Evolutionary conservation across 2,797 vertebrate genomes (phyloP).

Genomic region (Microctenopoma stevenorrisi): DNA sequence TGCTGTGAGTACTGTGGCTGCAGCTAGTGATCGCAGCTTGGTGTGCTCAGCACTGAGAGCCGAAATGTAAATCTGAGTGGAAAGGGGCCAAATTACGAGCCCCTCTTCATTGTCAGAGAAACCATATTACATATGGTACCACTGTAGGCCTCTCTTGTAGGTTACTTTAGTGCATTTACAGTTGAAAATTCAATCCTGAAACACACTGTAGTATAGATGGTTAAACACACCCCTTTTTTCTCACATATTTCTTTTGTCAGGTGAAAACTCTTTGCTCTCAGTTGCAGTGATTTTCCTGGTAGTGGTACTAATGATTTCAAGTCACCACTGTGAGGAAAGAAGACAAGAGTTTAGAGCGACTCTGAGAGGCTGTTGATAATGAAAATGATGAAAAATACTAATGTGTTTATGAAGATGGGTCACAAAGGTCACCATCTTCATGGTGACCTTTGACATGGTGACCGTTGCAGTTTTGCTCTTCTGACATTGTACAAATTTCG

Average conservation of each 20-base stretch:
- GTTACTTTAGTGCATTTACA: background rate
- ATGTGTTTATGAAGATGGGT: background rate
- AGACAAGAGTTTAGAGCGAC: background rate
- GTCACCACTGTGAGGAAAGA: slow-evolving; percentile 6
- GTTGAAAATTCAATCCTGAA: background rate
- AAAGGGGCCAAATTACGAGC: slow-evolving; percentile 40
- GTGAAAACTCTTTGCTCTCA: background rate
- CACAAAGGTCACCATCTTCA: background rate
- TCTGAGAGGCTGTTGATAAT: background rate
- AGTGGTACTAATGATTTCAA: slow-evolving; percentile 8
- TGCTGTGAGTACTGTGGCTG: slow-evolving; percentile 42
- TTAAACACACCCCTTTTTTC: background rate
- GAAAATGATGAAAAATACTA: background rate
- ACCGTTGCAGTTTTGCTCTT: background rate
- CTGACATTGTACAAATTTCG: no score
- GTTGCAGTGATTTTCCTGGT: slow-evolving; percentile 1
- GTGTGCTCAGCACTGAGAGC: slow-evolving; percentile 35
- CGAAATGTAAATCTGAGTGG: slow-evolving; percentile 41
- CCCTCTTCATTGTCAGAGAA: background rate
- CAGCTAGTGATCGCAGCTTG: slow-evolving; percentile 68
- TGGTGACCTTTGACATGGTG: background rate
- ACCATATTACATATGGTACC: background rate
- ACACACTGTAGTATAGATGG: background rate
- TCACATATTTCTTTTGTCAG: background rate
- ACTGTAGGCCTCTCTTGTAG: no score